These are phyloP conservation scores for Rhegmatorhina hoffmannsi DNA, from an alignment of 2,113 vertebrate species.

Conservation along the genomic window DNA sequence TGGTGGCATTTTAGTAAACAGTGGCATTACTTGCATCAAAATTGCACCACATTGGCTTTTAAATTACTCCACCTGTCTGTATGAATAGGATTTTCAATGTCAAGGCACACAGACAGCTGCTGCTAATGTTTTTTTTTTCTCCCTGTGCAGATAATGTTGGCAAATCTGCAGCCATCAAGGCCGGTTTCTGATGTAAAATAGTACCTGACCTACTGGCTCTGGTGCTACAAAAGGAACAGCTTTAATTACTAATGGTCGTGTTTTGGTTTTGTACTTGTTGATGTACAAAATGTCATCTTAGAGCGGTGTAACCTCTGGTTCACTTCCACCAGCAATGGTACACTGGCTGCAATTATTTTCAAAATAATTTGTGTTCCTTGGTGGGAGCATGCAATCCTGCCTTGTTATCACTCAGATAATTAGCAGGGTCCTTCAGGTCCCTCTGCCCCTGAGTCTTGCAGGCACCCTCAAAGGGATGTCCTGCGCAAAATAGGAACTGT, in stretches of 20 bases:
- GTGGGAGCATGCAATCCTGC: neutral
- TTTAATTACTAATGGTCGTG: constrained; percentile 74
- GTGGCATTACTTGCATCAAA: constrained; percentile 78
- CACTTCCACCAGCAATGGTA: constrained; percentile 32
- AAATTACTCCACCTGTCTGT: constrained; percentile 81
- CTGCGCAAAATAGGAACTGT: rapidly evolving
- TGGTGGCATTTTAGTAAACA: constrained; percentile 74
- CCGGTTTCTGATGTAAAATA: constrained; percentile 71
- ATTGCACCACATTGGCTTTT: constrained; percentile 80
- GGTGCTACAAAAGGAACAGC: constrained; percentile 61
- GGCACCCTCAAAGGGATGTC: neutral
- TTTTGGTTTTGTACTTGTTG: constrained; percentile 70
- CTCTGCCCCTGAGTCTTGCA: neutral
- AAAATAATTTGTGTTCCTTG: constrained; percentile 26
- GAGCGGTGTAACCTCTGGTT: constrained; percentile 57
- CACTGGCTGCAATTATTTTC: constrained; percentile 45
- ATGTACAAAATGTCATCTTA: constrained; percentile 71
- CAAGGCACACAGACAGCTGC: constrained; percentile 76
- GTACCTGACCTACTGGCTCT: constrained; percentile 72
- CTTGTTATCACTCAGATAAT: constrained; percentile 27
- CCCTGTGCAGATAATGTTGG: constrained; percentile 70
- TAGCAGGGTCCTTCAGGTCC: neutral
- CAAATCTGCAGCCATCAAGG: constrained; percentile 71
- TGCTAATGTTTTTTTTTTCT: constrained; percentile 66
- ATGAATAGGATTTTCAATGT: constrained; percentile 76